Base-by-base conservation (phyloP, 2,113 vertebrate species). In the Ploceus nigricollis region DNA sequence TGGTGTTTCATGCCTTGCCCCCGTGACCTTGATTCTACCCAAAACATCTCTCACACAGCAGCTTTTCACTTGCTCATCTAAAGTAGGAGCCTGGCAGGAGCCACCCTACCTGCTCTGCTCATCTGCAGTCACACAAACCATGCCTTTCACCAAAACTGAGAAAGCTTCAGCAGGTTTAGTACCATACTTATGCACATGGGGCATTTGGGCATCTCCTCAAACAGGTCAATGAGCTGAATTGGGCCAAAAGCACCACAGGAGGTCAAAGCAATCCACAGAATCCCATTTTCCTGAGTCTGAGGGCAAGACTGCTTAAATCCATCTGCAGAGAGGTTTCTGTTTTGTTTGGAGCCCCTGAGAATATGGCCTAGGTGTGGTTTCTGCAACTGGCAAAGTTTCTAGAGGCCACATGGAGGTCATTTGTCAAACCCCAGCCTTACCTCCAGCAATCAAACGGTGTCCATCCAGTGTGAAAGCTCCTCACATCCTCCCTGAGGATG, bases 361-460 rank as follows among this genome's bases (percentile, higher is more conserved):
- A 79, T 7, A 16, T 5, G 35, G 30, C 20, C 33, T 47, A 13
- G 24, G 13, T 33, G 37, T 31, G 22, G 7, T 6, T 87, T 72
- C 42, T 64, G 53, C 10, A 33, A 33, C 1, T 2, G n/a, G 16
- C 8, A 44, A 70, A 21, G 40, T 31, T 13, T 57, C 20, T 17
- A 16, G 48, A 28, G 24, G 47, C 7, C 31, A 53, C 8, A 17
- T 2, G 0, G 0, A 64, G 40, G 35, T 53, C 1, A 20, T 54
- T 31, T 79, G 22, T 39, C 61, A 75, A 82, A 78, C 4, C 4
- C 16, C 4, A 23, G 4, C 33, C 35, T 79, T 45, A 31, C 28
- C 18, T 75, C 47, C 79, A 40, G 64, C 37, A 61, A 69, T 7
- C 31, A 23, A 35, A 35, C 3, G 3, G 17, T 9, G 8, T 20